phyloP scores from a whole-genome alignment of 2,113 vertebrate species.

The Progne subis region DNA sequence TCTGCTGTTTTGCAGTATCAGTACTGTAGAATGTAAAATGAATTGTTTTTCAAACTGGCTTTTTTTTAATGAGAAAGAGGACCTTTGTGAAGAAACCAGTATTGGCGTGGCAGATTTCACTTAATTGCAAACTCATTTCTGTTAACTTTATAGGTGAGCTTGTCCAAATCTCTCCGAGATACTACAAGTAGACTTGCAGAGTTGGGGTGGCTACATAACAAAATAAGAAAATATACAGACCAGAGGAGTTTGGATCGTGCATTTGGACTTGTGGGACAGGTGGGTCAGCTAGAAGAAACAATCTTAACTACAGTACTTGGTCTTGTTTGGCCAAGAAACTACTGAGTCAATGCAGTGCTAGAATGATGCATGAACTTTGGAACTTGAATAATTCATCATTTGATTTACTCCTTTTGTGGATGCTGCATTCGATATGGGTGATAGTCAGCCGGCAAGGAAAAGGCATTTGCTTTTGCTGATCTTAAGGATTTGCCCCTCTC shows the following conservation, averaged over 20 bases:
- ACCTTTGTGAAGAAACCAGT: background rate
- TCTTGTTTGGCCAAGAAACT: background rate
- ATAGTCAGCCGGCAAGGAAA: background rate
- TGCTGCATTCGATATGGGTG: background rate
- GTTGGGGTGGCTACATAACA: constrained; percentile 97
- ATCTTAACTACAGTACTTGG: background rate
- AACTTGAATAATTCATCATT: background rate
- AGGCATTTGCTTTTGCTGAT: background rate
- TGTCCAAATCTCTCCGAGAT: constrained; percentile 91
- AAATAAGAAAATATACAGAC: constrained; percentile 94
- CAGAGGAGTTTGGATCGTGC: constrained; percentile 92
- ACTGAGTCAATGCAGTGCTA: background rate
- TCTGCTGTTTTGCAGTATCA: background rate
- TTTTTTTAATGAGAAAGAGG: background rate
- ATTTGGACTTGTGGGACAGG: constrained; percentile 96
- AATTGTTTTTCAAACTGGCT: background rate
- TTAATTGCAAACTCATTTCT: background rate
- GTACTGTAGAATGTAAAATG: background rate
- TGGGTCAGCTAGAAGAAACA: constrained; percentile 50
- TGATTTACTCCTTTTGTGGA: background rate
- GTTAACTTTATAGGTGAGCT: constrained; percentile 78
- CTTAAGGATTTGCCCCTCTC: background rate
- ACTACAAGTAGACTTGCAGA: constrained; percentile 88
- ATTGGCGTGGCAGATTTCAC: background rate
- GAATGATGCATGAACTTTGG: background rate